Conservation (phyloP, 2,113 vertebrate genomes). For the Mesembrinibis cayennensis region DNA sequence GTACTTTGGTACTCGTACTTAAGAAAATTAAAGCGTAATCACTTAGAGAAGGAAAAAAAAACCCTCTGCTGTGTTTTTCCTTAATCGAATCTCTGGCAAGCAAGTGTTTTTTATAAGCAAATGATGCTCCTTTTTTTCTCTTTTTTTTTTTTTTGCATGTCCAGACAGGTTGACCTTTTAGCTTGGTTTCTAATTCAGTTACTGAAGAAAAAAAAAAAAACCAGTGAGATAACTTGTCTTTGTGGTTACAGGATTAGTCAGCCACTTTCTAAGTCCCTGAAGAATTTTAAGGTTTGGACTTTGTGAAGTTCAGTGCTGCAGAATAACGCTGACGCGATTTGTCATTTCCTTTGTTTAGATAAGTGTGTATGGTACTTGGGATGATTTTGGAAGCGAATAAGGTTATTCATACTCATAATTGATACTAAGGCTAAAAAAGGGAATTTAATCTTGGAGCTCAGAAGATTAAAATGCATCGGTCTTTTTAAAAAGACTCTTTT, state of each 20-base stretch:
- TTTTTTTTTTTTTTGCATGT: not conserved
- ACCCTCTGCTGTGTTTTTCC: conserved; percentile 19
- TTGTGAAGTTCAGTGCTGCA: not conserved
- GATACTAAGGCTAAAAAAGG: not conserved
- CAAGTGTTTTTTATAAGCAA: conserved; percentile 40
- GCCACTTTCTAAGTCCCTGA: not conserved
- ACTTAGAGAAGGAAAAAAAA: conserved; percentile 31
- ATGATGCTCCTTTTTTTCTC: not conserved
- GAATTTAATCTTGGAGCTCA: not conserved
- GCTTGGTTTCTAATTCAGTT: conserved; percentile 59
- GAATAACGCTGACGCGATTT: not conserved
- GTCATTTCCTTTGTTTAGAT: conserved; percentile 42
- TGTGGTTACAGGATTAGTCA: conserved; percentile 48
- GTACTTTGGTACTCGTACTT: conserved; percentile 65
- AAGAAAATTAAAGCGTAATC: conserved; percentile 67
- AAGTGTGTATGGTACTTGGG: not conserved
- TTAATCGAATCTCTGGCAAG: conserved; percentile 49
- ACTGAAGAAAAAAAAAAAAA: not conserved
- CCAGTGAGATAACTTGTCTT: not conserved
- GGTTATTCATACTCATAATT: not conserved
- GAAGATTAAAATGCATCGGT: not conserved
- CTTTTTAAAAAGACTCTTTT: not conserved
- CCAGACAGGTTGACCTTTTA: conserved; percentile 31
- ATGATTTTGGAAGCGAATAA: not conserved
- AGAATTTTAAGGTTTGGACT: conserved; percentile 27